Evolutionary conservation across 2,888 invertebrate species (phyloP).

Genomic region (Philereme vetulata): DNA sequence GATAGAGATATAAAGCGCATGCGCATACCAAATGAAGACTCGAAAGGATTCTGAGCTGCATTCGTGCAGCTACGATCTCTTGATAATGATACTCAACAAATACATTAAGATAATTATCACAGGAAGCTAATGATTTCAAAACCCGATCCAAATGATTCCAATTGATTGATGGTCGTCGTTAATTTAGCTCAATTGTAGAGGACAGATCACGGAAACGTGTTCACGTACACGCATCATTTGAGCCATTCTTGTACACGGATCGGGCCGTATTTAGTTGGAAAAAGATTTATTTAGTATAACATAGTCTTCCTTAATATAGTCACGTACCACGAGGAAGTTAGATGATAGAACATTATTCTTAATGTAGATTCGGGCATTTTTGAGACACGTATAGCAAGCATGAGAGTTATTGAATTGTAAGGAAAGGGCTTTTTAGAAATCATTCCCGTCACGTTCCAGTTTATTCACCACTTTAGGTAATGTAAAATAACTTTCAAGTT

Average conservation of each 20-base stretch:
- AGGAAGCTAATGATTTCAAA: conserved; percentile 36
- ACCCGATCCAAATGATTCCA: conserved; percentile 20
- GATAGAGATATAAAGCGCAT: conserved; percentile 58
- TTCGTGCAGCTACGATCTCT: conserved; percentile 53
- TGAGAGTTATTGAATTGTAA: conserved; percentile 24
- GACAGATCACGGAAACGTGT: conserved; percentile 15
- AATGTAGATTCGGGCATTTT: conserved; percentile 39
- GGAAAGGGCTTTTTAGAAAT: conserved; percentile 9
- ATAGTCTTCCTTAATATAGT: conserved; percentile 51
- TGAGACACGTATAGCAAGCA: conserved; percentile 29
- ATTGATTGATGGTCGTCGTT: conserved; percentile 21
- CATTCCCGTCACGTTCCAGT: conserved; percentile 14
- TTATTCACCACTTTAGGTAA: conserved; percentile 22
- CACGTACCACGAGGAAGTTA: conserved; percentile 45
- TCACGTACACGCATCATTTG: conserved; percentile 24
- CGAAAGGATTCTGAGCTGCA: conserved; percentile 54
- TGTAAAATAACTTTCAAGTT: conserved; percentile 9
- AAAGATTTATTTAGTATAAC: conserved; percentile 40
- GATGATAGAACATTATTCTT: conserved; percentile 44
- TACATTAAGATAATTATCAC: conserved; percentile 50
- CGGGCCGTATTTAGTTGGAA: conserved; percentile 38
- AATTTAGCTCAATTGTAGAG: conserved; percentile 19
- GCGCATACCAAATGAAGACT: conserved; percentile 55
- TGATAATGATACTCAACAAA: conserved; percentile 55
- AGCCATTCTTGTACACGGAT: conserved; percentile 13